phyloP scores from a whole-genome alignment of 2,113 vertebrate species.

The Clarias gariepinus region DNA sequence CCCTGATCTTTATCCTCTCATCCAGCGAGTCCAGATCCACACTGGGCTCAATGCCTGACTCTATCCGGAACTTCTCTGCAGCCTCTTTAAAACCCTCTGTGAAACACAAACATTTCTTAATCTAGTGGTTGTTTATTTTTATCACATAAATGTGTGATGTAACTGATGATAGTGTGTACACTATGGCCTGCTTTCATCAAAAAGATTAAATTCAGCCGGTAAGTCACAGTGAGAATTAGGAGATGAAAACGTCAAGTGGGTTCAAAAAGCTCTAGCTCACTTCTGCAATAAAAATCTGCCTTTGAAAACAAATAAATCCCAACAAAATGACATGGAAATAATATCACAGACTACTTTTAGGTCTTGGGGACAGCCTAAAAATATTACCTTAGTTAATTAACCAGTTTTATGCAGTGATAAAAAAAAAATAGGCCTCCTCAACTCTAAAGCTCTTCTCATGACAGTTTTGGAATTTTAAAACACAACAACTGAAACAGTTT shows the following conservation, averaged over 20 bases:
- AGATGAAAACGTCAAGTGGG: background rate
- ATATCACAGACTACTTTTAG: background rate
- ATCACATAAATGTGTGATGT: background rate
- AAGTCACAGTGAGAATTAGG: background rate
- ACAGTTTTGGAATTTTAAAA: background rate
- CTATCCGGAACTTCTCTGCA: slow-evolving; percentile 97
- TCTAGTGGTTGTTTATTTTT: background rate
- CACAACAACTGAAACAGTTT: too few species aligned
- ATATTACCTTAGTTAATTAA: background rate
- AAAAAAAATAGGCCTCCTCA: background rate
- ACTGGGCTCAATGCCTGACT: slow-evolving; percentile 96
- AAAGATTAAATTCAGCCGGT: background rate
- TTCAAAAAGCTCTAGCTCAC: background rate
- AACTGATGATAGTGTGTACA: too few species aligned
- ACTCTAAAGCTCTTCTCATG: background rate
- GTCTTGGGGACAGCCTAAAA: background rate
- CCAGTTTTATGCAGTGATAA: background rate
- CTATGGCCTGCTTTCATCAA: background rate
- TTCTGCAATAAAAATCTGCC: background rate
- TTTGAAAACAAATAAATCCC: background rate
- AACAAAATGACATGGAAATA: background rate
- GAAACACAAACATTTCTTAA: slow-evolving; percentile 51
- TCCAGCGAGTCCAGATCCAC: slow-evolving; percentile 96
- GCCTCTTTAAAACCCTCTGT: slow-evolving; percentile 98
- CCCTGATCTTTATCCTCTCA: slow-evolving; percentile 96